Evolutionary conservation across 2,888 invertebrate genomes (phyloP).

Genomic region (Caenorhabditis sp.): DNA sequence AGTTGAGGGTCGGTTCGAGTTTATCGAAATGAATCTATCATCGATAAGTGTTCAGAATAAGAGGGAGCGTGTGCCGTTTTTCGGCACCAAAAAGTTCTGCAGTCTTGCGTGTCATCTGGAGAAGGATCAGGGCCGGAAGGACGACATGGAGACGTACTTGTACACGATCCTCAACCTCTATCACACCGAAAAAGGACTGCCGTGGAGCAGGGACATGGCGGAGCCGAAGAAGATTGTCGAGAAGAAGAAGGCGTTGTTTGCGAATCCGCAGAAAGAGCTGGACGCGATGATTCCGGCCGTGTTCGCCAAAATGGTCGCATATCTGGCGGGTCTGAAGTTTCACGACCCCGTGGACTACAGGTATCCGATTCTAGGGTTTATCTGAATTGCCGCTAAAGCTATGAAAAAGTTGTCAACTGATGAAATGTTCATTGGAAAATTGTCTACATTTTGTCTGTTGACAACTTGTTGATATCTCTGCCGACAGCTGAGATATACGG

Average conservation of each 20-base stretch:
- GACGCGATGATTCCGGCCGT: conserved; percentile 12
- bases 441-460: no score
- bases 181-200: conserved; percentile 34
- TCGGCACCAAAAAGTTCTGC: conserved; percentile 51
- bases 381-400: no score
- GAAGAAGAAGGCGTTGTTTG: conserved; percentile 47
- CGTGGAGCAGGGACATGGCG: conserved; percentile 32
- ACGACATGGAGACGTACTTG: conserved; percentile 55
- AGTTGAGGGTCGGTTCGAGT: conserved; percentile 20
- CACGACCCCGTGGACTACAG: conserved; percentile 39
- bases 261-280: conserved; percentile 36
- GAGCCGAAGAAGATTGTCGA: conserved; percentile 17
- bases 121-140: conserved; percentile 51
- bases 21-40: background rate
- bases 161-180: conserved; percentile 50
- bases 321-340: conserved; percentile 25
- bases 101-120: conserved; percentile 49
- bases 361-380: no score
- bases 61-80: conserved; percentile 42
- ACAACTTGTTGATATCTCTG: no score
- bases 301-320: conserved; percentile 13
- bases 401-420: no score
- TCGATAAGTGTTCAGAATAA: conserved; percentile 53
- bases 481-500: no score
- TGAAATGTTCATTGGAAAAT: no score